These are phyloP conservation scores for Theocolax elegans DNA, from an alignment of 1,140 invertebrate species.

Conservation along the genomic window DNA sequence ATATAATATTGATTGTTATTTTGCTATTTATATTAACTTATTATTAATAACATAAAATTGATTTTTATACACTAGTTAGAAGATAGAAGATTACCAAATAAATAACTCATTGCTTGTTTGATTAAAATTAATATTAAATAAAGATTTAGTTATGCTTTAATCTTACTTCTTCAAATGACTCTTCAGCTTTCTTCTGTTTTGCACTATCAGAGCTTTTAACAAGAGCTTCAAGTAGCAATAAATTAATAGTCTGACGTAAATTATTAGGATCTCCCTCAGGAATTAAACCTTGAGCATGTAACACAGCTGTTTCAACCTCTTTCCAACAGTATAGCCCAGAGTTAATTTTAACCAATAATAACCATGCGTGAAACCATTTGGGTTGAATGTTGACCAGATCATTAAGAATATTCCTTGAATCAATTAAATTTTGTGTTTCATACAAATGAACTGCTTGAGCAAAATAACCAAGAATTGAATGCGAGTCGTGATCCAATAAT, in stretches of 20 bases:
- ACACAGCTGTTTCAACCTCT: conserved; percentile 68
- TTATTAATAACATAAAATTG: too few relatives aligned
- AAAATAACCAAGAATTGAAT: conserved; percentile 72
- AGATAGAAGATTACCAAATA: too few relatives aligned
- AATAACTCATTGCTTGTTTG: too few relatives aligned
- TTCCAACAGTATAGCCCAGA: conserved; percentile 71
- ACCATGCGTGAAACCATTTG: conserved; percentile 63
- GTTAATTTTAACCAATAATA: conserved; percentile 67
- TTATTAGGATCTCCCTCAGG: conserved; percentile 45
- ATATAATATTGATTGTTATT: too few relatives aligned
- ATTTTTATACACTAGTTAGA: too few relatives aligned
- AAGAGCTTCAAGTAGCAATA: conserved; percentile 58
- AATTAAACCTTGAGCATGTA: conserved; percentile 59
- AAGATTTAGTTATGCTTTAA: conserved; percentile 26
- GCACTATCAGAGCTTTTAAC: conserved; percentile 62
- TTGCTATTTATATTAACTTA: too few relatives aligned
- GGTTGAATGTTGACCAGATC: conserved; percentile 53
- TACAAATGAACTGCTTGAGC: conserved; percentile 71
- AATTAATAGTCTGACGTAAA: conserved; percentile 50
- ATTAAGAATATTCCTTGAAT: conserved; percentile 68
- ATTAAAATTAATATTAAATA: conserved; percentile 12
- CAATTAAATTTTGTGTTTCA: conserved; percentile 66
- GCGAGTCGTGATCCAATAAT: conserved; percentile 66
- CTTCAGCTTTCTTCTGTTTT: conserved; percentile 67
- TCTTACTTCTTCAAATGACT: conserved; percentile 59